Evolutionary conservation across 2,113 vertebrate genomes (phyloP), one percentile per base, ranked within the genome.

Genomic region (Callipepla squamata): DNA sequence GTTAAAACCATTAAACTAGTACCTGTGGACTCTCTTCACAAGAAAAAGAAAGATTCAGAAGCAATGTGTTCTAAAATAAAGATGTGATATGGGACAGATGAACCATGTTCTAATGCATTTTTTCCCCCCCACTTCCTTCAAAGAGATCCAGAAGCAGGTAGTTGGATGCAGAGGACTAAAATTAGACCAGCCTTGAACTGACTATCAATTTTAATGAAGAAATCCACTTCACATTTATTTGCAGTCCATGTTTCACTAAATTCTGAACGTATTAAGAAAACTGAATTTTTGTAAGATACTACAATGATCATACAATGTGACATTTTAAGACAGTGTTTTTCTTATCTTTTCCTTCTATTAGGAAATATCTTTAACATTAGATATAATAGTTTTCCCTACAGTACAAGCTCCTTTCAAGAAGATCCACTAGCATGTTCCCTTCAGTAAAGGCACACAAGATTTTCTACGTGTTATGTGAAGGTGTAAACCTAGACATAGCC

Each of bases 201-300:
- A 50, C 2, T 59, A 42, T 59, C 12, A 55, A 1, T 20, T 65
- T 80, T 65, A 34, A 18, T 53, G 15, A 73, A 57, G 23, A 87
- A 57, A 73, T 38, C 9, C 17, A 30, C 22, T 8, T 61, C 32
- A 48, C 19, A 40, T 72, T 21, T 84, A 28, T 77, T 65, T 82
- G 28, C 34, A n/a, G 2, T 48, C 14, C 36, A 50, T 0, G 3
- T 55, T 76, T 55, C 21, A 18, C 21, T 55, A 50, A 0, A 0
- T 44, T 59, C 55, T 50, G 25, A 6, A 23, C 0, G 0, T 9
- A 7, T 23, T 82, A 44, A 30, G 6, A 8, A 30, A 62, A 12
- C 2, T 1, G 1, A 44, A 50, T 38, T 63, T 68, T 18, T 45
- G 0, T 53, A 73, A 50, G 23, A 36, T 21, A 2, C 9, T 40